These are phyloP conservation scores for Jacana jacana DNA, from an alignment of 2,113 vertebrate species.

Conservation along the genomic window DNA sequence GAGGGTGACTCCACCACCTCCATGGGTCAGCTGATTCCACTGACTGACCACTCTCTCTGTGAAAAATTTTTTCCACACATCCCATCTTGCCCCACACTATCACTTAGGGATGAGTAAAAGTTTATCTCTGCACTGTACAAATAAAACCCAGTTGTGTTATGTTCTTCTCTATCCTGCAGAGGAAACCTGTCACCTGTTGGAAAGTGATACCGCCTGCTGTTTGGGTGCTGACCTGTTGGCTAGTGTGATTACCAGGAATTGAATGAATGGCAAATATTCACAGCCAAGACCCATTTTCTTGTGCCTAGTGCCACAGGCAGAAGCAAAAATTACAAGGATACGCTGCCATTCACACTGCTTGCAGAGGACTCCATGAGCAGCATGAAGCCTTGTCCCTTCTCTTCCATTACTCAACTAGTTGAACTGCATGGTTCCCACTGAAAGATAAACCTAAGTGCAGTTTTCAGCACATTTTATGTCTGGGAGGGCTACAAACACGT, in stretches of 20 bases:
- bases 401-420: neutral
- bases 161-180: neutral
- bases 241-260: neutral
- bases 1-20: too few species aligned
- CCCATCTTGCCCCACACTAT: neutral
- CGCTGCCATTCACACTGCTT: neutral
- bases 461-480: neutral
- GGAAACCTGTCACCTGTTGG: neutral
- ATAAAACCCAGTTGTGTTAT: neutral
- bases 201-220: neutral
- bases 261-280: neutral
- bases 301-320: neutral
- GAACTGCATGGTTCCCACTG: neutral
- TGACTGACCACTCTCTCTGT: too few species aligned
- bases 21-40: too few species aligned
- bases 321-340: neutral
- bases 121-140: neutral
- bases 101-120: neutral
- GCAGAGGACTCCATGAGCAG: too few species aligned
- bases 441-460: neutral
- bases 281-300: fast-evolving
- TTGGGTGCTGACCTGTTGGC: neutral
- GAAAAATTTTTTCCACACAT: too few species aligned
- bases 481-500: neutral
- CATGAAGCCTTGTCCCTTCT: neutral